Evolutionary conservation across 2,888 invertebrate genomes (phyloP).

Genomic region (Ennomos quercinarius): DNA sequence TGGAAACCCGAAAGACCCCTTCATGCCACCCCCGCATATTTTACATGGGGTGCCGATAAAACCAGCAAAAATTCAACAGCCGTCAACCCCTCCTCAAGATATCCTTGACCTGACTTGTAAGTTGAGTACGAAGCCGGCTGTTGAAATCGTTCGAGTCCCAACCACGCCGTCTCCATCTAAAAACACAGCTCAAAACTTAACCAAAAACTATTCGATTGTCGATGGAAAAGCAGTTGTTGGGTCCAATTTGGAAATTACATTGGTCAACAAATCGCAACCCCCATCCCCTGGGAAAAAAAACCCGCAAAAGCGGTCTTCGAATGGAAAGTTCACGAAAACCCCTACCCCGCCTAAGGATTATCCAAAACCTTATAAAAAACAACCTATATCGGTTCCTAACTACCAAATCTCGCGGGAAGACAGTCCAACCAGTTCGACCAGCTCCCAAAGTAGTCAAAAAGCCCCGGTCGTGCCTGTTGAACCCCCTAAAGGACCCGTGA

Average conservation of each 20-base stretch:
- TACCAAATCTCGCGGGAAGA: slow-evolving; percentile 69
- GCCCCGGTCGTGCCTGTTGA: slow-evolving; percentile 45
- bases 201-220: slow-evolving; percentile 74
- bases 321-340: slow-evolving; percentile 84
- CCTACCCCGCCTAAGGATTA: slow-evolving; percentile 71
- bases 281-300: slow-evolving; percentile 57
- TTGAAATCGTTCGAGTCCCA: slow-evolving; percentile 86
- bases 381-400: slow-evolving; percentile 65
- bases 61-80: slow-evolving; percentile 52
- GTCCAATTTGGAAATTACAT: slow-evolving; percentile 89
- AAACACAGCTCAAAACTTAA: slow-evolving; percentile 72
- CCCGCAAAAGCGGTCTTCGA: slow-evolving; percentile 81
- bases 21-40: slow-evolving; percentile 83
- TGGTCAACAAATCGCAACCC: slow-evolving; percentile 82
- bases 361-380: slow-evolving; percentile 56
- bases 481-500: slow-evolving; percentile 56
- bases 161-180: slow-evolving; percentile 69
- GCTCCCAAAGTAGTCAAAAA: slow-evolving; percentile 53
- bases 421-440: slow-evolving; percentile 61
- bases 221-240: slow-evolving; percentile 82
- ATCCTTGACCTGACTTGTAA: slow-evolving; percentile 88
- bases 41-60: slow-evolving; percentile 75
- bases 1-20: slow-evolving; percentile 90
- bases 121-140: slow-evolving; percentile 64
- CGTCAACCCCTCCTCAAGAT: slow-evolving; percentile 77